These are phyloP conservation scores for Porites rus DNA, from an alignment of 92 coral and sea anemone species.

Conservation along the genomic window DNA sequence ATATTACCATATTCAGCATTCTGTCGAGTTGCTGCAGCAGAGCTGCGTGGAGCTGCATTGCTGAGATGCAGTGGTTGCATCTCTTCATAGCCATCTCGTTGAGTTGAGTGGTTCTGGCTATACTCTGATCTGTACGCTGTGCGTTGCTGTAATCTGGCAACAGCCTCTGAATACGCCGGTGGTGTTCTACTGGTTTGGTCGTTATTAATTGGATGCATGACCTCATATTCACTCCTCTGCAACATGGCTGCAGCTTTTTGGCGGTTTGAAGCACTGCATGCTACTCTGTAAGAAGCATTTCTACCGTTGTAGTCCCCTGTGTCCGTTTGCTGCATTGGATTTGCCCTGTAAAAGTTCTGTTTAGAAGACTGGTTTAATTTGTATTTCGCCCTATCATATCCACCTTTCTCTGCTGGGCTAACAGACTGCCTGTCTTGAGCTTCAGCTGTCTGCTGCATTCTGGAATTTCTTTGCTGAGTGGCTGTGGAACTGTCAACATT, in stretches of 20 bases:
- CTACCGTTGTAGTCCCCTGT: constrained; percentile 7
- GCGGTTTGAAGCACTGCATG: constrained; percentile 8
- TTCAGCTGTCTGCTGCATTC: constrained; percentile 5
- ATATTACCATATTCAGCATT: background rate
- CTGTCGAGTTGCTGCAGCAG: constrained; percentile 1
- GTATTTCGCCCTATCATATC: constrained; percentile 12
- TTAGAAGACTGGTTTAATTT: constrained; percentile 21
- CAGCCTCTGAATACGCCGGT: constrained; percentile 10
- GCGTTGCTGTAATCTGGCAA: constrained; percentile 19
- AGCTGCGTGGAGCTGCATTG: background rate
- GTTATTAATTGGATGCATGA: constrained; percentile 20
- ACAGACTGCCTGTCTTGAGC: background rate
- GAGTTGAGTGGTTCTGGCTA: constrained; percentile 1
- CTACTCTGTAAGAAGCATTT: constrained; percentile 20
- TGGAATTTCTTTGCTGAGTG: background rate
- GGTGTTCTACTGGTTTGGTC: constrained; percentile 3
- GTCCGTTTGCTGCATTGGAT: background rate
- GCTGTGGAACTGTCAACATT: background rate
- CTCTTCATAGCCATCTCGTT: constrained; percentile 28
- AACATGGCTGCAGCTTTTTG: constrained; percentile 30
- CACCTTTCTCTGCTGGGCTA: background rate
- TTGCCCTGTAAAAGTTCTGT: constrained; percentile 3
- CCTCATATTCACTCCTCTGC: constrained; percentile 21
- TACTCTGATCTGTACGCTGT: constrained; percentile 10
- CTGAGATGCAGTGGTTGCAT: constrained; percentile 21